Evolutionary conservation across 2,888 invertebrate species (phyloP), one percentile per base, ranked within the genome.

Genomic region (Flabesymbios commensalis): DNA sequence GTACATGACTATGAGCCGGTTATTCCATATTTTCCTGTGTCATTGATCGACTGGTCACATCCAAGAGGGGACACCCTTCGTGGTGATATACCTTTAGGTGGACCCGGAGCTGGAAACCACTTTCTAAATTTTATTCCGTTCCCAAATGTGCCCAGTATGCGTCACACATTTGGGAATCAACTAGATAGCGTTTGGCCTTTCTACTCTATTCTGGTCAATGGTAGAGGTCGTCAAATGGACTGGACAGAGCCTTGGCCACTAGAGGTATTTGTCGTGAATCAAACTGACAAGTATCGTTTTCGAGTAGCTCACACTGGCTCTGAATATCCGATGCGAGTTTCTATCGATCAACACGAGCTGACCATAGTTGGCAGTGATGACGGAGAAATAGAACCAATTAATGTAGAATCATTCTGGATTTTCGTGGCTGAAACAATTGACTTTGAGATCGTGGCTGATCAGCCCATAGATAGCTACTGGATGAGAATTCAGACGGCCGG

Each of bases 321-420:
- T 5, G 63, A 64, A 19, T 57, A 55, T 19, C n/a, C 49, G 28
- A 55, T 48, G 19, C 31, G 43, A 29, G 48, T 68, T 10, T 64
- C 58, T 28, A 57, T 66, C 1, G 65, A 66, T 52, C 41, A 39
- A 5, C 68, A 68, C 31, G 10, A 22, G n/a, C 32, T 68, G 31
- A 48, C 26, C 3, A 39, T 67, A 5, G 58, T 64, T 32, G 65
- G 63, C 43, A 3, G 48, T 10, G 68, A 66, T 36, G 65, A 65
- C 17, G 19, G 29, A 7, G 59, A 63, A 3, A 43, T 66, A 2
- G 31, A 51, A 10, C 61, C 65, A 2, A 33, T 61, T 7, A 5
- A 28, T 10, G 63, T 66, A 2, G 65, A 67, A 42, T 57, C 53
- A 1, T 33, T 63, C 17, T 45, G 66, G 7, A 5, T 66, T 19